Base-by-base conservation (phyloP, 2,113 vertebrate species). In the Hippocampus guttulatus region DNA sequence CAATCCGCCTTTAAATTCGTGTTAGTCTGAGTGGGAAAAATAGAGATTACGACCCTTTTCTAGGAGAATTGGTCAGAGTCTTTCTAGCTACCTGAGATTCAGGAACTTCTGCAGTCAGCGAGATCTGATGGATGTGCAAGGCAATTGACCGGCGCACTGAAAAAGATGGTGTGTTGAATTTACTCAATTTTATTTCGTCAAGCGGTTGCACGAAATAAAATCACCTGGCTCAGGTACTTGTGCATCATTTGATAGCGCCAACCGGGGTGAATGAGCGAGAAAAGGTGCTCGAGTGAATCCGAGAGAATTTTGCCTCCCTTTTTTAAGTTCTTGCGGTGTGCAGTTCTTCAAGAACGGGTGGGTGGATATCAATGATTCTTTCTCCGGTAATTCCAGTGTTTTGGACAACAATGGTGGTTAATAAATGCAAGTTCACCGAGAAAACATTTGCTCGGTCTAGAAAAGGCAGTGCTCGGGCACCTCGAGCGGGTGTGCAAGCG, bases 401-500 rank as follows among this genome's bases (percentile, higher is more conserved):
- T 33, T 62, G 30, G 8, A 38, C 15, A 3, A 21, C 5, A 62
- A 38, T 12, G 20, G 12, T 62, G 75, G 68, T 27, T 57, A 71
- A 64, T 43, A 54, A 51, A 62, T n/a, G 41, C 21, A 16, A 25
- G 63, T 45, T 41, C 20, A 57, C 23, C 4, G 7, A 57, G 3
- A 40, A 79, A 75, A 78, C 68, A n/a, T 58, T 68, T 30, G 57
- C 57, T 33, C 12, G 23, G 61, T 74, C 72, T 76, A 49, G 30
- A 68, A 71, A 61, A 66, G 60, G 62, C 58, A 71, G 38, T 38
- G 33, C 51, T 23, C 54, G 73, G 77, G 43, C 43, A 45, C 71
- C 80, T 84, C 66, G 70, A 77, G 75, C 70, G 64, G 75, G 66
- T 76, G 69, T 83, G 69, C 76, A 9, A 63, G n/a, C 21, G 33